Base-by-base conservation (phyloP, 2,888 invertebrate species). In the Glyphotaelius pellucidus region DNA sequence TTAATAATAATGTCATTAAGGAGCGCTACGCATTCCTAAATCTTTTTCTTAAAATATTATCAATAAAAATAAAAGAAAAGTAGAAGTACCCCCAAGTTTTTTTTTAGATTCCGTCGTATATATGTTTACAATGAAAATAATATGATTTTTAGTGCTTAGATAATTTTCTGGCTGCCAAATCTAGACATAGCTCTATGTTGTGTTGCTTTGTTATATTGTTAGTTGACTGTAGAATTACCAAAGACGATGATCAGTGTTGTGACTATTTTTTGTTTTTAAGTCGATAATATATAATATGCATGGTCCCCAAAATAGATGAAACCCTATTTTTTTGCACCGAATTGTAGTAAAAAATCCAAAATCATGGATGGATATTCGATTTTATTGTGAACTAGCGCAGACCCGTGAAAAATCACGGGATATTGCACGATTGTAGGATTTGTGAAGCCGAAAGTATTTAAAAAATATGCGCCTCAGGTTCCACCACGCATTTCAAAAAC, bases 201-300 rank as follows among this genome's bases (percentile, higher is more conserved):
- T 89, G 67, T 80, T 89, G 89, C 79, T 89, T 80, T 89, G 1
- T 38, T 38, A 67, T 67, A 89, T 67, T 89, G 79, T 80, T 89
- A 80, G 79, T 79, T 80, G 35, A 89, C 30, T 67, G 80, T 80
- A 89, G 80, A 89, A 80, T 38, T 47, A n/a, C 47, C 19, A 87
- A 83, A 25, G 9, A 83, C 25, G 1, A 52, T 83, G 1, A 52
- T 83, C 32, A 38, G 47, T 86, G 32, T 42, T 47, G 14, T 87
- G 7, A 19, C 42, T n/a, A 11, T 86, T 86, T 86, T 86, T 38
- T 87, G n/a, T 87, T 87, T 15, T 47, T 47, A 47, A 87, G 32
- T 35, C 32, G 2, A 35, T 9, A n/a, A n/a, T n/a, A n/a, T 14
- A 35, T 83, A 7, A 35, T 83, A 15, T 83, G 83, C 83, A 83